Conservation (phyloP, 1,140 invertebrate genomes). For the Macrobrachium rosenbergii region DNA sequence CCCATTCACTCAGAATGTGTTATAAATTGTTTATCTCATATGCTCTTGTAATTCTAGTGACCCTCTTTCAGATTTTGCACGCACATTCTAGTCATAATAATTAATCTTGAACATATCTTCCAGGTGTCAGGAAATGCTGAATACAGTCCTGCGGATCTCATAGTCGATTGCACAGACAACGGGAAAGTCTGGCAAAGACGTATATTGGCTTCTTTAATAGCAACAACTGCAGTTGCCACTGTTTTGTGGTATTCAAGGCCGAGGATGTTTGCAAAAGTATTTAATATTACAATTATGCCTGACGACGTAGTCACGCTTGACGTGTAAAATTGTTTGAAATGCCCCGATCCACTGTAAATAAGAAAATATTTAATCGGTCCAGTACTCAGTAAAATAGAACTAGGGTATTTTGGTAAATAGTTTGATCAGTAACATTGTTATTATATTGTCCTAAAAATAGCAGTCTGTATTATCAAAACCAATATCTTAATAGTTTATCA, state of each 20-base stretch:
- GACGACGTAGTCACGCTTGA: slow-evolving; percentile 30
- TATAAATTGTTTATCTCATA: not conserved
- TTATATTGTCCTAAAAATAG: no score
- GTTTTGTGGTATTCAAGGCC: slow-evolving; percentile 39
- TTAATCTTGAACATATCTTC: not conserved
- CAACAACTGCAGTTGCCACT: slow-evolving; percentile 45
- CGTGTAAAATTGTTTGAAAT: slow-evolving; percentile 3
- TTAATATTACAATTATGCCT: slow-evolving; percentile 4
- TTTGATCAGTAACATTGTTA: no score
- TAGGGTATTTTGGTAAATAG: no score
- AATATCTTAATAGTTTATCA: no score
- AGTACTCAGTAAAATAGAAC: no score
- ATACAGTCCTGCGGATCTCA: slow-evolving; percentile 47
- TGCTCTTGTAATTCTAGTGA: not conserved
- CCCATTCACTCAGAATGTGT: no score
- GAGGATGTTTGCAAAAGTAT: slow-evolving; percentile 16
- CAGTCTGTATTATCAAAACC: no score
- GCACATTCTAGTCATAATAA: not conserved
- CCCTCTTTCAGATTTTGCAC: no score
- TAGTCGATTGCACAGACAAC: slow-evolving; percentile 34
- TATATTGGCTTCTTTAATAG: slow-evolving; percentile 39
- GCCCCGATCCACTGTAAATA: no score
- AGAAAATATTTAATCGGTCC: no score
- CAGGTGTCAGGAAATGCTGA: slow-evolving; percentile 50
- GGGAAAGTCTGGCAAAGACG: slow-evolving; percentile 46